phyloP scores from a whole-genome alignment of 2,888 invertebrate species.

The Eretmocerus hayati region DNA sequence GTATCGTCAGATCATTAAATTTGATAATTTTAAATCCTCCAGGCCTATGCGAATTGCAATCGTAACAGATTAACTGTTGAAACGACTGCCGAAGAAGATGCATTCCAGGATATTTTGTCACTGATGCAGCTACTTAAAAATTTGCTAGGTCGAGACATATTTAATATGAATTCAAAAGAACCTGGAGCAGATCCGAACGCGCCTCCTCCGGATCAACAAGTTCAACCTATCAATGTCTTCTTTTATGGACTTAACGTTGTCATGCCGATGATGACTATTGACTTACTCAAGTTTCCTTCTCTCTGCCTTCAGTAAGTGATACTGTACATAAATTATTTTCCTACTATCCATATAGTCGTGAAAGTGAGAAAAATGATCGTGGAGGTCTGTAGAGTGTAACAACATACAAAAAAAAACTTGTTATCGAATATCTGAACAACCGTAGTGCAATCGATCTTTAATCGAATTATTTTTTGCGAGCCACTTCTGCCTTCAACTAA shows the following conservation, averaged over 20 bases:
- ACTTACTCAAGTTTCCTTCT: constrained; percentile 63
- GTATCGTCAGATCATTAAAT: too few relatives aligned
- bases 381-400: too few relatives aligned
- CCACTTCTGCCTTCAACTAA: too few relatives aligned
- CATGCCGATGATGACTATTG: constrained; percentile 66
- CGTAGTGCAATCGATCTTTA: neutral
- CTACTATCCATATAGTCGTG: too few relatives aligned
- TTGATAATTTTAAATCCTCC: constrained; percentile 28
- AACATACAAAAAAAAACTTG: too few relatives aligned
- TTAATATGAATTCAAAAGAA: neutral
- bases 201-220: neutral
- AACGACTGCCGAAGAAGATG: constrained; percentile 65
- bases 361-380: too few relatives aligned
- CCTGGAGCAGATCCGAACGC: neutral
- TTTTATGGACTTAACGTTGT: constrained; percentile 64
- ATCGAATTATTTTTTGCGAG: constrained; percentile 1
- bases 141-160: constrained; percentile 40
- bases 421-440: too few relatives aligned
- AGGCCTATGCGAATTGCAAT: constrained; percentile 63
- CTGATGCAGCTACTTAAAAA: constrained; percentile 70
- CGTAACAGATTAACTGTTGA: constrained; percentile 57
- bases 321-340: too few relatives aligned
- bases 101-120: constrained; percentile 67
- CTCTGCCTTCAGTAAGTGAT: constrained; percentile 56
- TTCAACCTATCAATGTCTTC: constrained; percentile 53